Evolutionary conservation across 2,888 invertebrate genomes (phyloP), one percentile per base, ranked within the genome.

Genomic region (Caenorhabditis sp.): DNA sequence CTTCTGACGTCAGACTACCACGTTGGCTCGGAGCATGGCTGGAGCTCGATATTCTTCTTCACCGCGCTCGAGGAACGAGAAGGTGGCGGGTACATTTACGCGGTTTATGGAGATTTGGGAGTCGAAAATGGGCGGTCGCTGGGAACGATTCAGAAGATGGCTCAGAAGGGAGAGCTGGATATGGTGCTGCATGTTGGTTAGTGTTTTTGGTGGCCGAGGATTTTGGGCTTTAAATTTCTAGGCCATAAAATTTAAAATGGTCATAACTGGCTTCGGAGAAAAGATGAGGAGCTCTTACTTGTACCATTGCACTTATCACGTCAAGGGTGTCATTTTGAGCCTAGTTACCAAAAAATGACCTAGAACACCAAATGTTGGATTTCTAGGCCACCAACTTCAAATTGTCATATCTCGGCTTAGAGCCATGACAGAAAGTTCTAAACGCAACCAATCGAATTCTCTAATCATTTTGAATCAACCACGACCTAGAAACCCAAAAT

Each of bases 101-200:
- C 86, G 1, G 86, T 88, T n/a, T 88, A 87, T 68, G 87, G 86
- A n/a, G 89, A 88, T 68, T 61, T 87, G 58, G 87, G 77, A 0
- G 72, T 69, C n/a, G 85, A 95, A 89, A 97, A 97, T 93, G 96
- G 97, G 1, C 95, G 95, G 89, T 96, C 97, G 0, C 93, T 98
- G 75, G 94, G 95, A 0, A 94, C 96, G 84, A 93, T 98, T 8
- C 96, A 97, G 93, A 94, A 95, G 89, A 97, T 97, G 92, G 94
- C 95, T 0, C 95, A 96, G 91, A 94, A 94, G 56, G 95, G 95
- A 19, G 73, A 88, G 12, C 68, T 88, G 28, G 92, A 93, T 81
- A 90, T 91, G 73, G 85, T 92, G 28, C 80, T 92, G 8, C 92
- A 92, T 84, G 91, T 92, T 31, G 92, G 92, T 89, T 28, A 76